phyloP scores from a whole-genome alignment of 1,140 invertebrate species.

The Neodiprion lecontei region DNA sequence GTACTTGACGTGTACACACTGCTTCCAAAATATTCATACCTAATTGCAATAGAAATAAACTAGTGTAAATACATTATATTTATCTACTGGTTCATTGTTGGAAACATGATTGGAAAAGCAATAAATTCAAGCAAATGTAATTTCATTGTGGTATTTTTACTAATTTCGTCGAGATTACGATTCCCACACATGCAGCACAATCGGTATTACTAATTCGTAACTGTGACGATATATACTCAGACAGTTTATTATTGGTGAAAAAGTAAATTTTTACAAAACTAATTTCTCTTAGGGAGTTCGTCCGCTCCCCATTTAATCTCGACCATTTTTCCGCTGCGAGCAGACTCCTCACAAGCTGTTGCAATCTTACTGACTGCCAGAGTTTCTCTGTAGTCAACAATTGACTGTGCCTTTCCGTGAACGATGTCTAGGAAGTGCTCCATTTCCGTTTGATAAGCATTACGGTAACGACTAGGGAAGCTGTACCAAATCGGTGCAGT shows the following conservation, averaged over 20 bases:
- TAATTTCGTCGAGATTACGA: too few species aligned
- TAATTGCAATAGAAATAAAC: conserved; percentile 4
- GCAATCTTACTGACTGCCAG: conserved; percentile 66
- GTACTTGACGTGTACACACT: neutral
- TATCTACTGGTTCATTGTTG: conserved; percentile 7
- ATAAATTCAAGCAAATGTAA: neutral
- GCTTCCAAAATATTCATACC: neutral
- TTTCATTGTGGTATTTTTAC: too few species aligned
- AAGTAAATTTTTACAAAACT: neutral
- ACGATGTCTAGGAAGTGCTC: conserved; percentile 73
- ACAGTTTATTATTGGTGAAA: too few species aligned
- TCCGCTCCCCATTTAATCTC: conserved; percentile 56
- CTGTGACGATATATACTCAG: too few species aligned
- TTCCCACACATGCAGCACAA: too few species aligned
- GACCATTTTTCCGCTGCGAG: conserved; percentile 59
- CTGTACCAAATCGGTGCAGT: conserved; percentile 67
- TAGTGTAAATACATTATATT: conserved; percentile 5
- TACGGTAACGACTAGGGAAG: conserved; percentile 68
- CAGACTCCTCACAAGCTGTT: conserved; percentile 64
- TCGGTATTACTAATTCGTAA: neutral
- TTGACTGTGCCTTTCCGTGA: conserved; percentile 51
- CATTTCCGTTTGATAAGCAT: conserved; percentile 68
- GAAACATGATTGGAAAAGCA: neutral
- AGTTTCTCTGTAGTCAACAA: conserved; percentile 60
- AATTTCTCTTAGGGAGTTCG: conserved; percentile 40